These are phyloP conservation scores for Chrysodeixis includens DNA, from an alignment of 2,888 invertebrate species.

Conservation along the genomic window DNA sequence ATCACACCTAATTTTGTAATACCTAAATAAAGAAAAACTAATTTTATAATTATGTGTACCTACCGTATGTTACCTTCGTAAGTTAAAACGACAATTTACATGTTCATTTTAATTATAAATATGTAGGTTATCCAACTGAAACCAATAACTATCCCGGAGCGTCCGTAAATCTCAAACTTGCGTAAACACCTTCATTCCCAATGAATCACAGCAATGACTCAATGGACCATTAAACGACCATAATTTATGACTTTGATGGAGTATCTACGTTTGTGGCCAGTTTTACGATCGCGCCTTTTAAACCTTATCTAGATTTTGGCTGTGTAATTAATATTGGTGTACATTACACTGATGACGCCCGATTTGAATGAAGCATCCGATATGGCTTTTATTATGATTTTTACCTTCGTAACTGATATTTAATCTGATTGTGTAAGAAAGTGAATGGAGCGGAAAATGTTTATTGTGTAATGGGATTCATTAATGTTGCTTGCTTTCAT, in stretches of 20 bases:
- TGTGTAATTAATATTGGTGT: slow-evolving; percentile 63
- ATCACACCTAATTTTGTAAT: no score
- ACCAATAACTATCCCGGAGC: slow-evolving; percentile 31
- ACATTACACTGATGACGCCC: slow-evolving; percentile 47
- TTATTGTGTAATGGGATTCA: background rate
- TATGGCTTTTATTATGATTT: slow-evolving; percentile 26
- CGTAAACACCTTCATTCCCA: slow-evolving; percentile 46
- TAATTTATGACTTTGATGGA: slow-evolving; percentile 74
- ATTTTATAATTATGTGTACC: no score
- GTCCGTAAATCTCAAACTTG: slow-evolving; percentile 35
- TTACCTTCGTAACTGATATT: slow-evolving; percentile 37
- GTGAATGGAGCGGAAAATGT: slow-evolving; percentile 23
- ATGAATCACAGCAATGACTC: slow-evolving; percentile 60
- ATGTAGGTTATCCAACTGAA: background rate
- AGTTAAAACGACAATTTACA: background rate
- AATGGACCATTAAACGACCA: slow-evolving; percentile 65
- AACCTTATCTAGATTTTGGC: slow-evolving; percentile 62
- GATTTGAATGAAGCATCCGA: slow-evolving; percentile 35
- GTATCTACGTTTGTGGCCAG: slow-evolving; percentile 63
- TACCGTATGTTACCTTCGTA: no score
- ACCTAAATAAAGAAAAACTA: background rate
- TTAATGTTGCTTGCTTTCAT: background rate
- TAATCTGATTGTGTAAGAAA: slow-evolving; percentile 33
- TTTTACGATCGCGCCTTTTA: slow-evolving; percentile 70
- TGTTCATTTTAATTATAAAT: background rate